Conservation (phyloP, 2,888 invertebrate genomes). For the Unio delphinus region DNA sequence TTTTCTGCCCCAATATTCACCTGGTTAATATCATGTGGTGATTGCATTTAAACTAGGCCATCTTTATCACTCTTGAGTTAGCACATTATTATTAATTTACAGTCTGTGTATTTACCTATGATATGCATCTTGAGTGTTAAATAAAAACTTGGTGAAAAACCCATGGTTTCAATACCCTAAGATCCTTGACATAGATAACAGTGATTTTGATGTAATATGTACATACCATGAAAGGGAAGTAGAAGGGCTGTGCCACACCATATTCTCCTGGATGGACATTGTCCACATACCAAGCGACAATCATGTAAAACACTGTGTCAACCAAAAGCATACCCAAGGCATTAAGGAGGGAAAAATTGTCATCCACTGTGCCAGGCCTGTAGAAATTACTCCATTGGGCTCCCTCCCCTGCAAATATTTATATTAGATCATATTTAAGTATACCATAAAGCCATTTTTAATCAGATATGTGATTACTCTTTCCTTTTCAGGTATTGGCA, state of each 20-base stretch:
- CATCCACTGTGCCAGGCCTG: slow-evolving; percentile 78
- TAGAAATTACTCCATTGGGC: slow-evolving; percentile 64
- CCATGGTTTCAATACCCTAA: too few species aligned
- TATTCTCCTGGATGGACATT: slow-evolving; percentile 88
- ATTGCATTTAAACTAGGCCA: too few species aligned
- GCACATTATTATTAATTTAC: too few species aligned
- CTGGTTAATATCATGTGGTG: too few species aligned
- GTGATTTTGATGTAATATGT: neutral
- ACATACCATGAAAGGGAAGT: slow-evolving; percentile 82
- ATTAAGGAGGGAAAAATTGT: slow-evolving; percentile 77
- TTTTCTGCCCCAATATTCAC: too few species aligned
- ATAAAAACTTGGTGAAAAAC: too few species aligned
- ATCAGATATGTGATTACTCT: neutral
- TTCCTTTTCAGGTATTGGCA: too few species aligned
- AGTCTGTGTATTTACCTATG: too few species aligned
- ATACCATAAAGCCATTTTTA: neutral
- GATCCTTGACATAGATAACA: too few species aligned
- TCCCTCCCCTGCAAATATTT: slow-evolving; percentile 54
- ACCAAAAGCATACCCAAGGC: slow-evolving; percentile 81
- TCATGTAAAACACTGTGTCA: slow-evolving; percentile 80
- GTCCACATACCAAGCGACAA: slow-evolving; percentile 87
- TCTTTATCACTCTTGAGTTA: too few species aligned
- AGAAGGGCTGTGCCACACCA: slow-evolving; percentile 86
- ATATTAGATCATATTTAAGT: neutral
- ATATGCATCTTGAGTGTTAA: too few species aligned